Conservation (phyloP, 2,888 invertebrate genomes). For the Epirrhoe alternata region DNA sequence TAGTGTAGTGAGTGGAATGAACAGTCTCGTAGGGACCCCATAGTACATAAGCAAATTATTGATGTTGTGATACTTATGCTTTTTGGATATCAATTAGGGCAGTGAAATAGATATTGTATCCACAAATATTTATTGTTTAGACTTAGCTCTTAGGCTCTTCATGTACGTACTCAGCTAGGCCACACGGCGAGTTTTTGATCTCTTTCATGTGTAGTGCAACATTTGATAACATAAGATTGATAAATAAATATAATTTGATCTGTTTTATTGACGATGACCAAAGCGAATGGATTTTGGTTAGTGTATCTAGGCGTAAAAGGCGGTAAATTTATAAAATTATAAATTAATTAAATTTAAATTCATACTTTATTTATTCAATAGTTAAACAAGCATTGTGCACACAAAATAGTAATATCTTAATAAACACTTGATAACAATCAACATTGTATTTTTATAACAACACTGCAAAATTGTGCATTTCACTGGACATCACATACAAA, state of each 20-base stretch:
- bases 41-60: slow-evolving; percentile 1
- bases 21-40: not conserved
- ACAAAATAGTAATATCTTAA: slow-evolving; percentile 24
- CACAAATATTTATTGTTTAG: not conserved
- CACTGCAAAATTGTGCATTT: slow-evolving; percentile 1
- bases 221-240: too few relatives aligned
- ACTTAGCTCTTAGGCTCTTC: not conserved
- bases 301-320: too few relatives aligned
- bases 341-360: too few relatives aligned
- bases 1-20: not conserved
- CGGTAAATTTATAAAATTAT: too few relatives aligned
- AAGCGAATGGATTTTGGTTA: too few relatives aligned
- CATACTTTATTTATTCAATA: slow-evolving; percentile 53
- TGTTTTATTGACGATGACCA: too few relatives aligned
- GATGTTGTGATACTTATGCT: not conserved
- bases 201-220: not conserved
- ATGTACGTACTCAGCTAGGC: not conserved
- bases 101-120: not conserved
- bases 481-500: not conserved
- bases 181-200: not conserved
- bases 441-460: slow-evolving; percentile 13
- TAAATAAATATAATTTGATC: too few relatives aligned
- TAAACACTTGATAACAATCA: slow-evolving; percentile 12
- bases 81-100: not conserved
- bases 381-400: slow-evolving; percentile 54